Evolutionary conservation across 2,797 vertebrate species (phyloP).

Genomic region (Sciurus carolinensis): DNA sequence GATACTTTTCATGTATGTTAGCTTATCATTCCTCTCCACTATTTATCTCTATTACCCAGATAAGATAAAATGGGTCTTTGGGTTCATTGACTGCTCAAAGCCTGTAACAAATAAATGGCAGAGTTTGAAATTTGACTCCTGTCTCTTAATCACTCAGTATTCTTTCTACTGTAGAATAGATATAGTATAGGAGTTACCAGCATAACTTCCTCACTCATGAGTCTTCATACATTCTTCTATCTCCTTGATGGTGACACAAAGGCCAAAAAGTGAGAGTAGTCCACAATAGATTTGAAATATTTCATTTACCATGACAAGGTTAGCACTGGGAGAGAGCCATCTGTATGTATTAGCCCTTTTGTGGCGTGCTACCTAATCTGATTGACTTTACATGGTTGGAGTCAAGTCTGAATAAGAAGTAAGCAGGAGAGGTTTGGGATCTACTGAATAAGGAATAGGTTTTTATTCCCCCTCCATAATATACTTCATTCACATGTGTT

Average conservation of each 20-base stretch:
- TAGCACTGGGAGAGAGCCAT: background rate
- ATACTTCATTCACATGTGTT: slow-evolving; percentile 58
- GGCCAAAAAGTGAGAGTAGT: background rate
- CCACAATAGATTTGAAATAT: background rate
- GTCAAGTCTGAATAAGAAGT: background rate
- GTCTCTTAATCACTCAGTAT: background rate
- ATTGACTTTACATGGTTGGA: slow-evolving; percentile 18
- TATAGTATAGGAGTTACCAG: background rate
- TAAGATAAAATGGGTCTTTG: slow-evolving; percentile 25
- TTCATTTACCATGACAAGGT: background rate
- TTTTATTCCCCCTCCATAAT: slow-evolving; percentile 7
- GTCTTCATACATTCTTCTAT: background rate
- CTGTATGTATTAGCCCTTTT: background rate
- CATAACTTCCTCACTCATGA: background rate
- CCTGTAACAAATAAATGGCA: slow-evolving; percentile 16
- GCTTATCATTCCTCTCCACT: slow-evolving; percentile 22
- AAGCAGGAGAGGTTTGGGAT: slow-evolving; percentile 31
- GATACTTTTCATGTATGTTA: slow-evolving; percentile 18
- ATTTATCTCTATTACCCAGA: slow-evolving; percentile 31
- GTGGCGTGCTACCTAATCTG: background rate
- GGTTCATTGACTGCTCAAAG: slow-evolving; percentile 5
- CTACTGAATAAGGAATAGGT: slow-evolving; percentile 6
- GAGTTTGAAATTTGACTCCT: slow-evolving; percentile 46
- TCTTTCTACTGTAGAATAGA: slow-evolving; percentile 33
- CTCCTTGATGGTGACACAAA: slow-evolving; percentile 26